Percentiles rank a stretch among this genome's conserved stretches.
Evolutionary conservation across 1,140 invertebrate genomes (phyloP).

Genomic region (Dufourea novaeangliae): DNA sequence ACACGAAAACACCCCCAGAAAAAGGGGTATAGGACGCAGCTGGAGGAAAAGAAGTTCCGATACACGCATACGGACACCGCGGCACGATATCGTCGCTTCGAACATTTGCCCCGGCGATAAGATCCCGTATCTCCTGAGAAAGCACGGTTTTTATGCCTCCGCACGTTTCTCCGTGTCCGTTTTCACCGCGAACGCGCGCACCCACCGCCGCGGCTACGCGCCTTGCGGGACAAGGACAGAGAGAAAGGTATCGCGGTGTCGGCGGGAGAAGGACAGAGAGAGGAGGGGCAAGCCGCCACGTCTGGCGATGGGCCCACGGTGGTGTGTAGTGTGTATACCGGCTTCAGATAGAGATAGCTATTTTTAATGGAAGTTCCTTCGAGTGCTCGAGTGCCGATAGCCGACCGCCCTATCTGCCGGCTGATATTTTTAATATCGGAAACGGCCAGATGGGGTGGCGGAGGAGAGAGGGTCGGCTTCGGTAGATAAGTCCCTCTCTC

Average conservation of each 20-base stretch:
- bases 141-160: constrained; percentile 70
- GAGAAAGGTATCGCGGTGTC: not conserved
- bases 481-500: constrained; percentile 61
- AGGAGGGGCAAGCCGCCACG: constrained; percentile 47
- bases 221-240: not conserved
- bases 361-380: constrained; percentile 77
- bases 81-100: constrained; percentile 74
- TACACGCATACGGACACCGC: too few species aligned
- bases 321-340: constrained; percentile 67
- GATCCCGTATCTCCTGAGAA: constrained; percentile 79
- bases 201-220: constrained; percentile 18
- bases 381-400: constrained; percentile 71
- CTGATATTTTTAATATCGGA: constrained; percentile 77
- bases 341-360: constrained; percentile 76
- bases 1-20: not conserved
- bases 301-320: constrained; percentile 54
- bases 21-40: not conserved
- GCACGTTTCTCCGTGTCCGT: constrained; percentile 55
- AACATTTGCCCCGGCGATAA: constrained; percentile 78
- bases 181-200: constrained; percentile 52
- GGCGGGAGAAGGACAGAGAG: constrained; percentile 9
- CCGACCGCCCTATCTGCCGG: constrained; percentile 67
- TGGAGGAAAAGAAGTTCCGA: constrained; percentile 55
- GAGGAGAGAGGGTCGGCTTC: constrained; percentile 25
- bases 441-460: constrained; percentile 59